Base-by-base conservation (phyloP, 2,888 invertebrate genomes). In the Brenthis ino region DNA sequence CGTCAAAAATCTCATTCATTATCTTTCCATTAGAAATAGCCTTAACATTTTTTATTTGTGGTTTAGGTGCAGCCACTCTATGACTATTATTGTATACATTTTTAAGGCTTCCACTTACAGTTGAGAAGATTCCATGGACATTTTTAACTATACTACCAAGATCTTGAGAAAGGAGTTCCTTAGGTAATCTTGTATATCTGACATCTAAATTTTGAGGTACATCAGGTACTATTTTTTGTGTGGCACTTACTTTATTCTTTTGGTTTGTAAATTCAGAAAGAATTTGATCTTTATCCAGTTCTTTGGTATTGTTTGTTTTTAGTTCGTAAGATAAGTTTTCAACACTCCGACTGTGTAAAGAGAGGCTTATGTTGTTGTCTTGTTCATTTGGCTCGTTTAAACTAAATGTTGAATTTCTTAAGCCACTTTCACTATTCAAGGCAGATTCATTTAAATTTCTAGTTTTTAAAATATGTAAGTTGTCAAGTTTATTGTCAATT, bases 81-180 rank as follows among this genome's bases (percentile, higher is more conserved):
- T 90, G 86, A 0, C 85, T 85, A 57, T 80, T 79, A 57, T 81
- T 85, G 71, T 93, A 93, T 2, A 90, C 93, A 76, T 86, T 88
- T 72, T 91, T 93, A 6, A 93, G 76, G 63, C 89, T 91, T 0
- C 93, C 93, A 6, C 93, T 91, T 0, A 93, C 87, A 0, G 90
- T 88, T 0, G 93, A 92, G 71, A 93, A 93, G 76, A 93, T 89
- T 0, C 93, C 93, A 4, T 93, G 93, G 0, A 93, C 93, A 79
- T 93, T 93, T 76, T 93, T 93, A 1, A 93, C 92, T 1, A 93
- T 88, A 70, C 84, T 89, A 0, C 92, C 91, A 0, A 93, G 76
- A 55, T 93, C 93, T 82, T 89, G 92, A 0, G 89, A 82, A 1
- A 92, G 67, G 0, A 91, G 75, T 72, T 93, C 93, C 77, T 91